These are phyloP conservation scores for Dryococelus australis DNA, from an alignment of 2,888 invertebrate genomes.

Conservation along the genomic window DNA sequence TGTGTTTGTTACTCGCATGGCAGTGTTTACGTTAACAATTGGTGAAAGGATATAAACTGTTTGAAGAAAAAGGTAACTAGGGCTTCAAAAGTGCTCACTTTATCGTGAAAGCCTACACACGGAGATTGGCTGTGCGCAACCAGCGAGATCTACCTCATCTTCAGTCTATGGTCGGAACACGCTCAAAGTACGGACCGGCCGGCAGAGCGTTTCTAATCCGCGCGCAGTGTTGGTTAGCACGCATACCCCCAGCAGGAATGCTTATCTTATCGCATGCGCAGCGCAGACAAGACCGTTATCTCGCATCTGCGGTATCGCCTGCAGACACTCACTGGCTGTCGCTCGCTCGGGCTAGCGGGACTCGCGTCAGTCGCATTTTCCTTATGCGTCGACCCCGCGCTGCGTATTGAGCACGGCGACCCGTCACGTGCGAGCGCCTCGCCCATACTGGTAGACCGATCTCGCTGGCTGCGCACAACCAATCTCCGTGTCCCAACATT, in stretches of 20 bases:
- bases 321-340: not conserved
- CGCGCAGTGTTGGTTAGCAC: not conserved
- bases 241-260: not conserved
- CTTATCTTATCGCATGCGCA: not conserved
- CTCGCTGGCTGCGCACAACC: too few relatives aligned
- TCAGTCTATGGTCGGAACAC: too few relatives aligned
- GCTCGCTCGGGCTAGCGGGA: not conserved
- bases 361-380: not conserved
- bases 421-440: not conserved
- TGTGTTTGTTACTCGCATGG: too few relatives aligned
- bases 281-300: not conserved
- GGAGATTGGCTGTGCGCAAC: too few relatives aligned
- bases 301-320: not conserved
- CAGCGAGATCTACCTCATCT: too few relatives aligned
- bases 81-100: too few relatives aligned
- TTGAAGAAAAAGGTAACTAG: too few relatives aligned
- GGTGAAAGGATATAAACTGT: too few relatives aligned
- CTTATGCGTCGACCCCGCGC: not conserved
- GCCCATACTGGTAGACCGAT: too few relatives aligned
- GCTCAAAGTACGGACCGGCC: not conserved
- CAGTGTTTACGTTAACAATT: too few relatives aligned
- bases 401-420: not conserved
- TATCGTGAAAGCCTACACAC: too few relatives aligned
- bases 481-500: too few relatives aligned
- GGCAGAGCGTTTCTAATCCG: not conserved